A percentile compares a stretch with the other conserved stretches of the same genome.
These are phyloP conservation scores for Paracyprichromis sp. DNA, from an alignment of 2,113 vertebrate genomes.

Conservation along the genomic window DNA sequence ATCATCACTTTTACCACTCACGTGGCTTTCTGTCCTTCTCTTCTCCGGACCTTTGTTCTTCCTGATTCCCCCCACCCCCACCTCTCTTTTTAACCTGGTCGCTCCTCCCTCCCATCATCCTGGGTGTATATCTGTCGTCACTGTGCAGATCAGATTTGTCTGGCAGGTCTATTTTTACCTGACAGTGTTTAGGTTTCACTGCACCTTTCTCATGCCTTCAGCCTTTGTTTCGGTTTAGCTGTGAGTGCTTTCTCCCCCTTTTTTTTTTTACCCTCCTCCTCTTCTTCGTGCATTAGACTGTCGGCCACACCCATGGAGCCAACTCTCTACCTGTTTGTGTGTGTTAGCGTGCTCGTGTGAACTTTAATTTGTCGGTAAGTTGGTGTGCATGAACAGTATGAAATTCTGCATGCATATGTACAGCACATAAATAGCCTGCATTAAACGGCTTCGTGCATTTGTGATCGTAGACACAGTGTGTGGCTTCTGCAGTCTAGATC, in stretches of 20 bases:
- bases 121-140: background rate
- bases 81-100: background rate
- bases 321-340: background rate
- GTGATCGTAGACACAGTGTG: background rate
- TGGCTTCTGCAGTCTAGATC: background rate
- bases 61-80: background rate
- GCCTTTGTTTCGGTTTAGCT: conserved; percentile 54
- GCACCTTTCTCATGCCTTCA: conserved; percentile 28
- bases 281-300: background rate
- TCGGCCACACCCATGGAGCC: background rate
- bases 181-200: conserved; percentile 29
- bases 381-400: background rate
- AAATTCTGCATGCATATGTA: background rate
- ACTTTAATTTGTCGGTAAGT: background rate
- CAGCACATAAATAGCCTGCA: background rate
- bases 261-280: accelerated
- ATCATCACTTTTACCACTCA: background rate
- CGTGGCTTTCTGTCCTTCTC: background rate
- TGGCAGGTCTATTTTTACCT: conserved; percentile 44
- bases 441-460: background rate
- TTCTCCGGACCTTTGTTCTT: background rate
- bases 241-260: background rate
- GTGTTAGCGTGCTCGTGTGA: background rate
- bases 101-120: background rate
- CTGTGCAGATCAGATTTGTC: background rate